Evolutionary conservation across 2,888 invertebrate species (phyloP).

Genomic region (Blomia tropicalis): DNA sequence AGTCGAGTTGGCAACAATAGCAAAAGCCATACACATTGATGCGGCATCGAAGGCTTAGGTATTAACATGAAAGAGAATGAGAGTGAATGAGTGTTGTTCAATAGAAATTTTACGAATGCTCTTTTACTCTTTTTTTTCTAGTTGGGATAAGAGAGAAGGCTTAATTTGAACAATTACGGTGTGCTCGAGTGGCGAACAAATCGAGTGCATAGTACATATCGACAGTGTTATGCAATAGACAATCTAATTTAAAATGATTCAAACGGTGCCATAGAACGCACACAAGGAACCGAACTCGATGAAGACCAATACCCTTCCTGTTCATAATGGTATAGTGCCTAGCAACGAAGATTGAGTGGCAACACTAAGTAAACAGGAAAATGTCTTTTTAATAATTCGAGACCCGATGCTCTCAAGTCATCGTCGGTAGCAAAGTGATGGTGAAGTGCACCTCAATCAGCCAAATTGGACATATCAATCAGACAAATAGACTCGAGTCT

Average conservation of each 20-base stretch:
- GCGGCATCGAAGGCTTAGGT: no score
- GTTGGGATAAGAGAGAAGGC: not conserved
- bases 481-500: not conserved
- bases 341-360: not conserved
- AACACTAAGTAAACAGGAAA: conserved; percentile 3
- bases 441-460: conserved; percentile 6
- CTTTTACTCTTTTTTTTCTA: no score
- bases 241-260: not conserved
- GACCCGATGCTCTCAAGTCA: no score
- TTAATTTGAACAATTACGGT: not conserved
- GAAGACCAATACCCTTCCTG: no score
- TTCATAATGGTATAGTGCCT: not conserved
- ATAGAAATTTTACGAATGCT: no score
- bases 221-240: no score
- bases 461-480: conserved; percentile 13
- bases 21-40: no score
- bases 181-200: not conserved
- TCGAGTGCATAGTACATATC: not conserved
- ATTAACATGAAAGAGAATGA: no score
- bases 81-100: no score
- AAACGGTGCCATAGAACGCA: not conserved
- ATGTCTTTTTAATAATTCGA: conserved; percentile 11
- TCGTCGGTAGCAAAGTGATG: not conserved
- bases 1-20: no score
- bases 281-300: not conserved